Conservation (phyloP, 2,113 vertebrate species). For the Cacatua alba region DNA sequence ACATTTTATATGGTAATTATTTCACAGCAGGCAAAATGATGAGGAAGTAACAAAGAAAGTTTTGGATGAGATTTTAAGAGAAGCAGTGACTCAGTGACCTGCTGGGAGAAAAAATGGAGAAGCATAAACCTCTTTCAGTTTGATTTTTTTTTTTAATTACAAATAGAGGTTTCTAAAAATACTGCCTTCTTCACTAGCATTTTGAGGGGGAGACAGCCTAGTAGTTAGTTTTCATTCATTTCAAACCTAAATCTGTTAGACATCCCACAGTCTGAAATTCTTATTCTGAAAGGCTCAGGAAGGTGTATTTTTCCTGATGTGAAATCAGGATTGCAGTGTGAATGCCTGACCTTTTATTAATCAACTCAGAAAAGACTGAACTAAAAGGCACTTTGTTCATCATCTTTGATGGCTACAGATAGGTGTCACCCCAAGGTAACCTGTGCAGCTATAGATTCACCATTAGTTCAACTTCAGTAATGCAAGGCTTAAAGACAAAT, state of each 20-base stretch:
- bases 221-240: background rate
- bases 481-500: background rate
- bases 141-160: background rate
- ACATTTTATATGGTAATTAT: background rate
- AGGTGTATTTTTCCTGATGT: background rate
- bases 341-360: background rate
- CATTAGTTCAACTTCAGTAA: background rate
- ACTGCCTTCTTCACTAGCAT: background rate
- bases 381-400: background rate
- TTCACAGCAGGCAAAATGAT: constrained; percentile 11
- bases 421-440: background rate
- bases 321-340: background rate
- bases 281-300: background rate
- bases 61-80: background rate
- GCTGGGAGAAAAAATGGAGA: background rate
- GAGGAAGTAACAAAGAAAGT: background rate
- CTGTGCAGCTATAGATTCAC: background rate
- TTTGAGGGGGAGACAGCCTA: background rate
- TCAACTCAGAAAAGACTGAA: background rate
- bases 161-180: background rate
- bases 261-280: background rate
- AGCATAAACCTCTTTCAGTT: background rate
- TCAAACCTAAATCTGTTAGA: background rate
- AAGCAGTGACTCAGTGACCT: background rate
- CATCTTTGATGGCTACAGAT: background rate